Conservation (phyloP, 2,797 vertebrate genomes). For the Potorous gilbertii region DNA sequence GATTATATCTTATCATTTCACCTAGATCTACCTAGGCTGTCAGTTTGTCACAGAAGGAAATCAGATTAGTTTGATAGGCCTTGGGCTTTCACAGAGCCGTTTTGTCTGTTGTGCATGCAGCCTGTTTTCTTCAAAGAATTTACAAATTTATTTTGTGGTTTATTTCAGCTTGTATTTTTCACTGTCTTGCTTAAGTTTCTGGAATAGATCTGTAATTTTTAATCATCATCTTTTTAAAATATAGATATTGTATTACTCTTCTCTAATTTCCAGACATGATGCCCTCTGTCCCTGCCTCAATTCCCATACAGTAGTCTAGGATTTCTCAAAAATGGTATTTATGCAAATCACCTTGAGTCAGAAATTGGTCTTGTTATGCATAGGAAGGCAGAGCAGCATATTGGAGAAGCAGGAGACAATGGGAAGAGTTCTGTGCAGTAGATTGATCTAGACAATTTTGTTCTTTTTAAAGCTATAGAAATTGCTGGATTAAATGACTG, state of each 20-base stretch:
- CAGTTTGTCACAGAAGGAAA: background rate
- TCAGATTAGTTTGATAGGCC: background rate
- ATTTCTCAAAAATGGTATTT: background rate
- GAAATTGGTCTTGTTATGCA: background rate
- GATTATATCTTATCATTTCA: background rate
- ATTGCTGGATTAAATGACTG: background rate
- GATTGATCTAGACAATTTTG: background rate
- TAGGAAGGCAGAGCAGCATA: background rate
- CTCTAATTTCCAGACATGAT: background rate
- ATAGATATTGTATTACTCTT: background rate
- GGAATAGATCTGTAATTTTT: background rate
- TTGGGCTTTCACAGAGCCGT: background rate
- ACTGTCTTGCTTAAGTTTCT: slow-evolving; percentile 1
- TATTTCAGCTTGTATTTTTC: background rate
- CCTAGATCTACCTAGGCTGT: background rate
- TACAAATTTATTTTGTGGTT: background rate
- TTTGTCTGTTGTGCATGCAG: background rate
- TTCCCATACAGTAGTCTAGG: background rate
- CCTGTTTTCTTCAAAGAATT: background rate
- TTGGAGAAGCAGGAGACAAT: background rate
- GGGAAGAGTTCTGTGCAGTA: background rate
- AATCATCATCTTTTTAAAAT: background rate
- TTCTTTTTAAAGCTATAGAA: background rate
- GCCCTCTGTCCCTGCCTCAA: background rate
- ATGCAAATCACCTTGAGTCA: background rate